Percentiles rank a stretch among this genome's conserved stretches.
phyloP scores from a whole-genome alignment of 2,888 invertebrate genomes.

The Helicoverpa assulta region DNA sequence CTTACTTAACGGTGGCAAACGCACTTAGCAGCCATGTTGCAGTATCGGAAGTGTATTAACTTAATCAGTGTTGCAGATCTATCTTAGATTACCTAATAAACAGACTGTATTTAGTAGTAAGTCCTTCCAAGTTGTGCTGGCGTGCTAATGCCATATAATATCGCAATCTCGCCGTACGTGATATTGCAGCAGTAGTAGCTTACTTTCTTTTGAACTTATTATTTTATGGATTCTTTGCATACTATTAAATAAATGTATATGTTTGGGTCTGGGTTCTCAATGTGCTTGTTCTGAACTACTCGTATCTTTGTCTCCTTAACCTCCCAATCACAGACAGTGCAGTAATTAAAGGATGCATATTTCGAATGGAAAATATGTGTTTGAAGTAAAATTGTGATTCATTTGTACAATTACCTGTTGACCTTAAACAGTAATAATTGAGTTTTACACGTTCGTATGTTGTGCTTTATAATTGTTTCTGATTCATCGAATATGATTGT shows the following conservation, averaged over 20 bases:
- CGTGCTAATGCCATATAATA: too few species aligned
- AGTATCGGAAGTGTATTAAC: slow-evolving; percentile 9
- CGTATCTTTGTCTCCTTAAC: too few species aligned
- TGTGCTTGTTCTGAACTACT: neutral
- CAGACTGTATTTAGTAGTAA: neutral
- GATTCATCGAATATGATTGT: slow-evolving; percentile 44
- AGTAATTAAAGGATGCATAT: slow-evolving; percentile 12
- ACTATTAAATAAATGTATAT: too few species aligned
- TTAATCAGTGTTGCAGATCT: slow-evolving; percentile 18
- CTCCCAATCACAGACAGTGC: too few species aligned
- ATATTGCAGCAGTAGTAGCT: too few species aligned
- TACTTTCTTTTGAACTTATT: too few species aligned
- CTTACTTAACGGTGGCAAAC: slow-evolving; percentile 9
- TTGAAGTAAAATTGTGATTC: slow-evolving; percentile 38
- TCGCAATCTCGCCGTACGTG: too few species aligned
- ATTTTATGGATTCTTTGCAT: too few species aligned
- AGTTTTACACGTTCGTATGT: slow-evolving; percentile 37
- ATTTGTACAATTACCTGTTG: slow-evolving; percentile 33
- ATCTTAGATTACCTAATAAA: slow-evolving; percentile 7
- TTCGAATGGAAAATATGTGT: slow-evolving; percentile 9
- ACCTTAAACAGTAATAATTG: slow-evolving; percentile 49
- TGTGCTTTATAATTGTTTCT: slow-evolving; percentile 41
- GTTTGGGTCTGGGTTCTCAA: too few species aligned
- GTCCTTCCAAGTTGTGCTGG: neutral
- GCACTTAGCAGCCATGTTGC: slow-evolving; percentile 28